phyloP scores from a whole-genome alignment of 2,113 vertebrate genomes.

The Pelecanus crispus region DNA sequence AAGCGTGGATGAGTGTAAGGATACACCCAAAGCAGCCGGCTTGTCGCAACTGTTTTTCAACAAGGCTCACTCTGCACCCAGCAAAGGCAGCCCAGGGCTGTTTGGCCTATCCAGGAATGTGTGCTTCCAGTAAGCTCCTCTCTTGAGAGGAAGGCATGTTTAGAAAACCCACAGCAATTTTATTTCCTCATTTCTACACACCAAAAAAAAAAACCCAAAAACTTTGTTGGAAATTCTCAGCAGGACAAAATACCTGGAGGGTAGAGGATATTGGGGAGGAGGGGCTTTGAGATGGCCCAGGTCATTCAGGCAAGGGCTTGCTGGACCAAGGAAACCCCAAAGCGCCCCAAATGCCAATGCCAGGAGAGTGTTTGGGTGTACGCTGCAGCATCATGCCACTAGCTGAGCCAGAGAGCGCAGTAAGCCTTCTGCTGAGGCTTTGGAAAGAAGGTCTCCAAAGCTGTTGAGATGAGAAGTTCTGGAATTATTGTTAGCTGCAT shows the following conservation, averaged over 20 bases:
- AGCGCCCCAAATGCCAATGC: neutral
- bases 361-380: neutral
- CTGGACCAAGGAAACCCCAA: neutral
- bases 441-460: neutral
- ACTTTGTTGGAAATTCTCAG: neutral
- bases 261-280: neutral
- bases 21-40: neutral
- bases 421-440: neutral
- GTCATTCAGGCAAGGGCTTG: neutral
- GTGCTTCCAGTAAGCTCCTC: constrained; percentile 35
- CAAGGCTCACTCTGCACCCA: neutral
- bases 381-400: fast-evolving
- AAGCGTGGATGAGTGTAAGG: neutral
- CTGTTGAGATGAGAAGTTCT: neutral
- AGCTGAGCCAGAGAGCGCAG: neutral
- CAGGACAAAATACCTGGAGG: neutral
- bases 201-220: neutral
- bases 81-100: constrained; percentile 2
- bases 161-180: neutral
- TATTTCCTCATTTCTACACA: constrained; percentile 5
- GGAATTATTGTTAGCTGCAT: neutral
- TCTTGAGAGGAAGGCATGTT: neutral
- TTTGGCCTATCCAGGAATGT: constrained; percentile 1
- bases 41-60: neutral
- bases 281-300: neutral